Evolutionary conservation across 92 coral and sea anemone species (phyloP).

Genomic region (Palythoa grandis): DNA sequence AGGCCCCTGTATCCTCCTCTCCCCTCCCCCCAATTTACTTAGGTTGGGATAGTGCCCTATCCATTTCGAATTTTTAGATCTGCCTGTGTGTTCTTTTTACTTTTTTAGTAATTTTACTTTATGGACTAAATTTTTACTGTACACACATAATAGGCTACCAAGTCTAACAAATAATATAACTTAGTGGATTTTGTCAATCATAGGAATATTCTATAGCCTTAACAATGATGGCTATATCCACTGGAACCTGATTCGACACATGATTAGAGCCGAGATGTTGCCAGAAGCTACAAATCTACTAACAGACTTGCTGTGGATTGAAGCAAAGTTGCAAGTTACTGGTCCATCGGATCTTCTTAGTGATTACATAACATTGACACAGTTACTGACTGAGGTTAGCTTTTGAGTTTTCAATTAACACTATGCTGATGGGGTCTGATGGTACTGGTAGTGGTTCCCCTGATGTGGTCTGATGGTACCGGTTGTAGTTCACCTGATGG

Average conservation of each 20-base stretch:
- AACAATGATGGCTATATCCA: slow-evolving; percentile 87
- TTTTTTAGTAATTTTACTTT: too few relatives aligned
- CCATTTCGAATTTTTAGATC: too few relatives aligned
- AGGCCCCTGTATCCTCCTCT: too few relatives aligned
- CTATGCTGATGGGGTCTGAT: too few relatives aligned
- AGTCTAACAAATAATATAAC: too few relatives aligned
- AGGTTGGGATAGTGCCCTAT: too few relatives aligned
- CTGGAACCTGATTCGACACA: slow-evolving; percentile 91
- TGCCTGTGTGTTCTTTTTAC: too few relatives aligned
- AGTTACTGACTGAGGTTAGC: slow-evolving; percentile 39
- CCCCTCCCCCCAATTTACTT: too few relatives aligned
- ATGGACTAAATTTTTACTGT: background rate
- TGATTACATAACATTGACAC: slow-evolving; percentile 74
- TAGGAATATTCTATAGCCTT: slow-evolving; percentile 75
- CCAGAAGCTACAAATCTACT: slow-evolving; percentile 71
- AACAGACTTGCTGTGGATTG: slow-evolving; percentile 81
- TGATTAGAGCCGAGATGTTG: slow-evolving; percentile 75
- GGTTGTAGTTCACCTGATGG: too few relatives aligned
- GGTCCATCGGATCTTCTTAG: slow-evolving; percentile 90
- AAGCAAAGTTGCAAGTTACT: slow-evolving; percentile 76
- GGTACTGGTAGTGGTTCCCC: too few relatives aligned
- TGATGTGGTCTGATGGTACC: too few relatives aligned
- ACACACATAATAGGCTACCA: background rate
- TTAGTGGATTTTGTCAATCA: background rate
- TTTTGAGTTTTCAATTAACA: too few relatives aligned